Evolutionary conservation across 2,797 vertebrate genomes (phyloP).

Genomic region (Sciurus carolinensis): DNA sequence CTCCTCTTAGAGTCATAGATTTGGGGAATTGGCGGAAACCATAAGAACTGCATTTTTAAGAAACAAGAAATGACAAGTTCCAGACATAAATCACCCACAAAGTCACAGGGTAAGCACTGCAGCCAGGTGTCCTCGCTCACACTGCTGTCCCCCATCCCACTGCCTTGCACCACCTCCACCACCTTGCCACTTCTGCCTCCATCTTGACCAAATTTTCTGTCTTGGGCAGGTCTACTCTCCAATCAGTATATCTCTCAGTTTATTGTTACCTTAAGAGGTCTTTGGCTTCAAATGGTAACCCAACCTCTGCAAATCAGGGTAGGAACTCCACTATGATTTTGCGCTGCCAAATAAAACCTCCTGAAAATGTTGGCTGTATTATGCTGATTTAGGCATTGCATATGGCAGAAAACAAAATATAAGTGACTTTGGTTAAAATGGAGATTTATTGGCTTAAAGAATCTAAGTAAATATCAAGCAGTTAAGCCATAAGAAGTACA

Average conservation of each 20-base stretch:
- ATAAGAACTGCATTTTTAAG: background rate
- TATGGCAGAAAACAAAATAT: background rate
- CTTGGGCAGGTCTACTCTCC: background rate
- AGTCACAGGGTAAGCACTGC: background rate
- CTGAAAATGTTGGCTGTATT: background rate
- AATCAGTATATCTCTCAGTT: background rate
- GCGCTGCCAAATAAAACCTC: background rate
- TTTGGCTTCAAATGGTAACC: background rate
- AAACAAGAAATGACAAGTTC: background rate
- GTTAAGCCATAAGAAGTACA: background rate
- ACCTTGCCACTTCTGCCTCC: background rate
- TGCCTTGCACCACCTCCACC: background rate
- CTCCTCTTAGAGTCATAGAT: background rate
- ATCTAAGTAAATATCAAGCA: background rate
- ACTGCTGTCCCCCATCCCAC: background rate
- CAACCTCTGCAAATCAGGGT: background rate
- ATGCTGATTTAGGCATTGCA: background rate
- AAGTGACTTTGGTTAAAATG: background rate
- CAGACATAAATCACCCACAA: background rate
- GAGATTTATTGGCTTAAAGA: background rate
- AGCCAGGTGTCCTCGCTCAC: background rate
- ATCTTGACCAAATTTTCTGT: background rate
- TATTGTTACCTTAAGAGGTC: background rate
- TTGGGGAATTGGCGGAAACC: background rate
- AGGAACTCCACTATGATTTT: background rate